phyloP scores from a whole-genome alignment of 2,797 vertebrate species.

The Lepidocolaptes lacrymiger region DNA sequence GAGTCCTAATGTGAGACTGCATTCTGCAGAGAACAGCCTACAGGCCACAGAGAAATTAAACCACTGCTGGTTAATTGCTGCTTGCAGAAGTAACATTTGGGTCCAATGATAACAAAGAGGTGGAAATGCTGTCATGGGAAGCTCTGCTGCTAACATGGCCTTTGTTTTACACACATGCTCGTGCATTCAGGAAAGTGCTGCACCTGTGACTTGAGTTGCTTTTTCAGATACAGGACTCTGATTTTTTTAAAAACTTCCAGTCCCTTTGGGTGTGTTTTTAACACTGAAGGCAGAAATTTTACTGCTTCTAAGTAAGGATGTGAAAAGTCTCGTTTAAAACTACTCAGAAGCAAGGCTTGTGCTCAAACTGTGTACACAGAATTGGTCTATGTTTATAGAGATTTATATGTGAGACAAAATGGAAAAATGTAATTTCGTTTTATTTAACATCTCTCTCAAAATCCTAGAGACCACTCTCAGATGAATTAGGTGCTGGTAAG shows the following conservation, averaged over 20 bases:
- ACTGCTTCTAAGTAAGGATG: background rate
- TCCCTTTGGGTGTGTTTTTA: background rate
- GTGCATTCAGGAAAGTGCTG: background rate
- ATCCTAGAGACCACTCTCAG: background rate
- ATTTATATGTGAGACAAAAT: background rate
- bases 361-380: background rate
- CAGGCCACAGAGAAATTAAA: background rate
- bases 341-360: background rate
- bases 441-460: conserved; percentile 20
- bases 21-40: background rate
- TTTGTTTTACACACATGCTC: background rate
- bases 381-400: background rate
- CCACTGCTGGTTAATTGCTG: background rate
- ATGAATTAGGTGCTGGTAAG: conserved; percentile 51
- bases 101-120: background rate
- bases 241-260: background rate
- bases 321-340: background rate
- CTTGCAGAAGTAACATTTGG: background rate
- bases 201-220: background rate
- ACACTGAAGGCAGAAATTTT: background rate
- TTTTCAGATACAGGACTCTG: background rate
- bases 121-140: background rate
- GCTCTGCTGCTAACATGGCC: background rate
- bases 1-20: background rate
- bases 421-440: conserved; percentile 41